phyloP scores from a whole-genome alignment of 2,888 invertebrate species.

The Elegia similella region DNA sequence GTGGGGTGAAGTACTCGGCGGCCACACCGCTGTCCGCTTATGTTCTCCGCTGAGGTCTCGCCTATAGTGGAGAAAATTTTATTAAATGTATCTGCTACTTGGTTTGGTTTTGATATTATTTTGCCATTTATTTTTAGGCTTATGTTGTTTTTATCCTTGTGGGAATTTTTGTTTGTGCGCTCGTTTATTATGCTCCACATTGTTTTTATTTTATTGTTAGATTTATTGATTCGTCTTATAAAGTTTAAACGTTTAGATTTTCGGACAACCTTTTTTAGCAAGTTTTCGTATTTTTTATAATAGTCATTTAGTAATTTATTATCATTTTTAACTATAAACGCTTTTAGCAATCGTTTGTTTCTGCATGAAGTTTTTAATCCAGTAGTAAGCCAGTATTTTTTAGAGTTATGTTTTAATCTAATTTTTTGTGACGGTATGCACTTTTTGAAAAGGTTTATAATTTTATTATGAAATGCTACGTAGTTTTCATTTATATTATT shows the following conservation, averaged over 20 bases:
- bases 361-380: conserved; percentile 17
- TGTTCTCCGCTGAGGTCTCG: background rate
- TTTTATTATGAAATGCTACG: background rate
- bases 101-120: conserved; percentile 5
- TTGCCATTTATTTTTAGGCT: conserved; percentile 11
- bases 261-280: background rate
- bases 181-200: conserved; percentile 21
- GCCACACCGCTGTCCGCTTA: background rate
- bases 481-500: conserved; percentile 13
- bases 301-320: conserved; percentile 15
- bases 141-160: conserved; percentile 15
- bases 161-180: conserved; percentile 13
- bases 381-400: conserved; percentile 16
- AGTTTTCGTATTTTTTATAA: conserved; percentile 4
- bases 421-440: conserved; percentile 11
- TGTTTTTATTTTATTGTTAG: conserved; percentile 17
- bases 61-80: conserved; percentile 16
- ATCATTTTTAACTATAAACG: no score
- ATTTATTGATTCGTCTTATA: conserved; percentile 7
- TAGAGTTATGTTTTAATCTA: conserved; percentile 6
- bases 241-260: conserved; percentile 10
- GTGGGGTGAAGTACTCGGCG: background rate
- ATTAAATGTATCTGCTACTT: conserved; percentile 13
- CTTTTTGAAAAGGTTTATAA: background rate
- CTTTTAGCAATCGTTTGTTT: no score